These are phyloP conservation scores for Boloria euphrosyne DNA, from an alignment of 2,888 invertebrate species.

Conservation along the genomic window DNA sequence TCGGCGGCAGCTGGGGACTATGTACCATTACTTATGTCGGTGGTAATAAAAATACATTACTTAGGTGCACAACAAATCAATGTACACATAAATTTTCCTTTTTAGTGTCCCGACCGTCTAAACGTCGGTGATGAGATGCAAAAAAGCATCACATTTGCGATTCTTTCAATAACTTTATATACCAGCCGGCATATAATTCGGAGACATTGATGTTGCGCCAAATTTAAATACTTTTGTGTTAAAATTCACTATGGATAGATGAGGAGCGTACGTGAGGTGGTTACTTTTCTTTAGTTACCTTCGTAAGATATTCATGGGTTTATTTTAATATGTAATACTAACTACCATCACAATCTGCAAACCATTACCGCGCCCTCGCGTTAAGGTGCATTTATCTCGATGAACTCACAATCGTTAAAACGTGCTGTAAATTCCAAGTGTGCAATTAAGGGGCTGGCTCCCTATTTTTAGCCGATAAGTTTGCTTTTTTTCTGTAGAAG, in stretches of 20 bases:
- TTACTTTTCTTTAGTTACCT: slow-evolving; percentile 32
- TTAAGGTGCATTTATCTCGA: slow-evolving; percentile 51
- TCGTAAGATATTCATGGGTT: slow-evolving; percentile 39
- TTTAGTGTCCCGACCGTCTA: slow-evolving; percentile 40
- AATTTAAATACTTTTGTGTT: slow-evolving; percentile 43
- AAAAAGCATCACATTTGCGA: slow-evolving; percentile 27
- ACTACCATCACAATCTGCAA: slow-evolving; percentile 53
- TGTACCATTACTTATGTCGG: slow-evolving; percentile 20
- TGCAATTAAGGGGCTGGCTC: slow-evolving; percentile 68
- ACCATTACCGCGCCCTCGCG: slow-evolving; percentile 51
- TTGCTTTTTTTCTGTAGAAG: slow-evolving; percentile 56
- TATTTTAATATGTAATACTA: slow-evolving; percentile 51
- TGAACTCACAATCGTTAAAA: slow-evolving; percentile 64
- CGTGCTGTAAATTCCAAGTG: slow-evolving; percentile 72
- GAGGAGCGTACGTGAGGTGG: slow-evolving; percentile 40
- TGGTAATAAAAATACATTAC: slow-evolving; percentile 36
- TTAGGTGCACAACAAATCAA: slow-evolving; percentile 34
- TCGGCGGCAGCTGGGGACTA: slow-evolving; percentile 35
- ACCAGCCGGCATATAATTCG: slow-evolving; percentile 22
- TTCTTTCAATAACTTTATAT: slow-evolving; percentile 17
- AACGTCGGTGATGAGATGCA: slow-evolving; percentile 35
- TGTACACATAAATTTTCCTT: slow-evolving; percentile 40
- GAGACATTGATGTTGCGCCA: slow-evolving; percentile 32
- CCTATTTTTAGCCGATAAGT: slow-evolving; percentile 71
- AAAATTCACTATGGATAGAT: slow-evolving; percentile 42